Base-by-base conservation (phyloP, 2,113 vertebrate genomes). In the Oncorhynchus gorbuscha region DNA sequence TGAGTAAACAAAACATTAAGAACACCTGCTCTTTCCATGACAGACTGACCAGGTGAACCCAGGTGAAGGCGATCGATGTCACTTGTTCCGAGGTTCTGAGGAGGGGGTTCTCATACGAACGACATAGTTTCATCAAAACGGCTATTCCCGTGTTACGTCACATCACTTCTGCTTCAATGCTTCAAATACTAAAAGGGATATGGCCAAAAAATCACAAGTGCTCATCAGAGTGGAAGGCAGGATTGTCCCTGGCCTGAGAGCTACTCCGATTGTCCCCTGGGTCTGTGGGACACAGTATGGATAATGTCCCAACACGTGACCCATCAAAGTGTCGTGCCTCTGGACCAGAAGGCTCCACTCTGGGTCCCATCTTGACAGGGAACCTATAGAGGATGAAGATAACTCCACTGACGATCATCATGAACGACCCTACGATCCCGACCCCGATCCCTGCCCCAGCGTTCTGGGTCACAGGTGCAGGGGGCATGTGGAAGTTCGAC, bases 401-500 rank as follows among this genome's bases (percentile, higher is more conserved):
- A 2, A 81, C 26, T 3, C 93, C 94, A 8, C 94, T 92, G 1
- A 93, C 0, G 13, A 96, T 35, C 69, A 94, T 85, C 1, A 95
- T 4, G n/a, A 89, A 32, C 28, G 91, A 91, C 16, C 92, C 90
- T 0, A 90, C 5, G 11, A 93, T 69, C 0, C 96, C 95, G 0
- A 94, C 28, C 1, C 59, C 77, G 30, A 94, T 81, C 28, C 92
- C 94, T 3, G 82, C 72, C 5, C 97, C 95, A 0, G 90, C 75
- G 4, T 90, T 82, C 91, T 97, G 96, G 0, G 1, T 74, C 0
- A 9, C 13, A 0, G 96, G 95, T 12, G 91, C 91, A 5, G 88
- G 76, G 1, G 96, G 95, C 61, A 97, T 59, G 35, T 84, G 62
- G 82, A 92, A 95, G 28, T 93, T 81, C 0, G 90, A 84, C 0